A percentile compares a stretch with the other conserved stretches of the same genome.
These are phyloP conservation scores for Anaspis maculata DNA, from an alignment of 2,888 invertebrate species.

Conservation along the genomic window DNA sequence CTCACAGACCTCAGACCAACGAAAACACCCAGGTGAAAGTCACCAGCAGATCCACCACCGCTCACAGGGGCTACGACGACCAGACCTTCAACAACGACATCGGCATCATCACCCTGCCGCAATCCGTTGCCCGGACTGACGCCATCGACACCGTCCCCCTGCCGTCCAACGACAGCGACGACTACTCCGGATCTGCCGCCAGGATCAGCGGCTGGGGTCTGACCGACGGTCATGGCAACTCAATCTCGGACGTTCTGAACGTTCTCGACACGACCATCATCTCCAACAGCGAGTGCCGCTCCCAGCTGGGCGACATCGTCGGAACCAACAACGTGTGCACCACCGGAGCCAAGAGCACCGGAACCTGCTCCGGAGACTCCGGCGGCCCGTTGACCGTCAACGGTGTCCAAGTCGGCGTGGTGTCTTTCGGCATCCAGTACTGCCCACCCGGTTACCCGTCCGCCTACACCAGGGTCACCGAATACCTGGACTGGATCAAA, in stretches of 20 bases:
- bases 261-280: slow-evolving; percentile 14
- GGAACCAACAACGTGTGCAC: slow-evolving; percentile 12
- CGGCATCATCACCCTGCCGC: slow-evolving; percentile 25
- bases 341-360: slow-evolving; percentile 9
- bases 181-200: slow-evolving; percentile 6
- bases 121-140: slow-evolving; percentile 20
- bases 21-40: slow-evolving; percentile 4
- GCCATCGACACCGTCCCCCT: slow-evolving; percentile 29
- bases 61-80: slow-evolving; percentile 19
- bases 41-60: slow-evolving; percentile 13
- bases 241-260: slow-evolving; percentile 11
- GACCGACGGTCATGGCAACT: slow-evolving; percentile 7
- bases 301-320: slow-evolving; percentile 2
- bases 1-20: slow-evolving; percentile 20
- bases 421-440: slow-evolving; percentile 14
- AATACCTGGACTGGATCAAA: slow-evolving; percentile 16
- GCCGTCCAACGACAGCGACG: slow-evolving; percentile 13
- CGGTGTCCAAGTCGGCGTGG: too few relatives aligned
- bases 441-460: slow-evolving; percentile 13
- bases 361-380: slow-evolving; percentile 17
- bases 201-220: slow-evolving; percentile 20
- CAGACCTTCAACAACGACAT: slow-evolving; percentile 26
- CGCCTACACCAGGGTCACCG: slow-evolving; percentile 10
- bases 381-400: too few relatives aligned
- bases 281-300: slow-evolving; percentile 9